Base-by-base conservation (phyloP, 2,113 vertebrate genomes). In the Spizaetus ornatus region DNA sequence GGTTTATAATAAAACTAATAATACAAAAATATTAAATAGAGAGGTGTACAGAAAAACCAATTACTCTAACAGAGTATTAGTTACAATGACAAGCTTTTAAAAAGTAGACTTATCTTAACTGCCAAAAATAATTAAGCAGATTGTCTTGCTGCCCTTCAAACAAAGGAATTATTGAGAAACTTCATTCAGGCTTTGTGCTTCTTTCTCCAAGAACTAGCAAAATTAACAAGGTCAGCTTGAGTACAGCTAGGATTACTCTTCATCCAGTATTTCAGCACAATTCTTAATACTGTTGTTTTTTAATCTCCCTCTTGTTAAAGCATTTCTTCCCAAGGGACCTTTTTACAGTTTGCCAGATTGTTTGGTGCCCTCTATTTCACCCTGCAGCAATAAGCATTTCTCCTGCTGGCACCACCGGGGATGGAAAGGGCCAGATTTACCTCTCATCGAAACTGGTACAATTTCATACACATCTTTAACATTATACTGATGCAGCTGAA, bases 181-280 rank as follows among this genome's bases (percentile, higher is more conserved):
- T 38, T 84, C 53, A 55, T 81, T 71, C 32, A 61, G 70, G 34
- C 73, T 76, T 63, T 78, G 13, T 77, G 65, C n/a, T 71, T 78
- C 38, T 86, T 88, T 95, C 70, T 62, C 47, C 36, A 79, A 79
- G 66, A 86, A 63, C 50, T 65, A 88, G 50, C 81, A 82, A 91
- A 90, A 94, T 80, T 31, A 97, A 89, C 42, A 66, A 90, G 83
- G 80, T 78, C 94, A 95, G 52, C 36, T 80, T 80, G 76, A 84
- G 76, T 88, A 74, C 67, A 82, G 48, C 84, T 48, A 40, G 63
- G 50, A 91, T 95, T 97, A 78, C n/a, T 53, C 82, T 71, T 61
- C 59, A 88, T 40, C 53, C 67, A 73, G 52, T 53, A 77, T 72
- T 91, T 76, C 38, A 74, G 48, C 56, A 48, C 69, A 80, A 48